Percentiles rank a stretch among this genome's conserved stretches.
Conservation (phyloP, 1,140 invertebrate genomes). For the Metopolophium dirhodum region DNA sequence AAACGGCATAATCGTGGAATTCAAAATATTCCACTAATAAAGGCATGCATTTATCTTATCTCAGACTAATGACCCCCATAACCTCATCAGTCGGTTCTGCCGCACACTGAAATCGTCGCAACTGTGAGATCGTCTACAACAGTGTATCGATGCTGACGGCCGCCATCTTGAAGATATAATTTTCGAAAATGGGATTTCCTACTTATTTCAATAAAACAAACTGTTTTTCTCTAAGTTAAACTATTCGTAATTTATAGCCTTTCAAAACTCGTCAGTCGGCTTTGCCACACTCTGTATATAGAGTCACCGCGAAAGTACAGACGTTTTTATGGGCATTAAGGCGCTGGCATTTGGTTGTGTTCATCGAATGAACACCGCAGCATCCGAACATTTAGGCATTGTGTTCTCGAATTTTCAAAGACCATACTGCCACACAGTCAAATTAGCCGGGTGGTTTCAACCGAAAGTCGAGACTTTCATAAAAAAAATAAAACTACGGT, state of each 20-base stretch:
- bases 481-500: neutral
- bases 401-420: slow-evolving; percentile 8
- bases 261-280: neutral
- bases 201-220: neutral
- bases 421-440: neutral
- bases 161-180: neutral
- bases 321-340: neutral
- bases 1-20: too few relatives aligned
- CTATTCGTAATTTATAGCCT: neutral
- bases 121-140: neutral
- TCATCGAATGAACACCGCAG: neutral
- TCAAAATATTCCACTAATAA: too few relatives aligned
- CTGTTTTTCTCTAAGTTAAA: neutral
- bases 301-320: neutral
- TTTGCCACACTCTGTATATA: neutral
- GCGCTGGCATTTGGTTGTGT: neutral
- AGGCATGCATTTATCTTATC: too few relatives aligned
- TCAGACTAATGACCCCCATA: too few relatives aligned
- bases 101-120: too few relatives aligned
- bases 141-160: neutral
- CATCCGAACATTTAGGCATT: neutral
- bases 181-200: neutral
- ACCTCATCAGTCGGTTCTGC: too few relatives aligned
- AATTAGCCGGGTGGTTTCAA: slow-evolving; percentile 3
- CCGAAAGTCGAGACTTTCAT: neutral